These are phyloP conservation scores for Rhopalosiphum nymphaeae DNA, from an alignment of 2,888 invertebrate species.

Conservation along the genomic window DNA sequence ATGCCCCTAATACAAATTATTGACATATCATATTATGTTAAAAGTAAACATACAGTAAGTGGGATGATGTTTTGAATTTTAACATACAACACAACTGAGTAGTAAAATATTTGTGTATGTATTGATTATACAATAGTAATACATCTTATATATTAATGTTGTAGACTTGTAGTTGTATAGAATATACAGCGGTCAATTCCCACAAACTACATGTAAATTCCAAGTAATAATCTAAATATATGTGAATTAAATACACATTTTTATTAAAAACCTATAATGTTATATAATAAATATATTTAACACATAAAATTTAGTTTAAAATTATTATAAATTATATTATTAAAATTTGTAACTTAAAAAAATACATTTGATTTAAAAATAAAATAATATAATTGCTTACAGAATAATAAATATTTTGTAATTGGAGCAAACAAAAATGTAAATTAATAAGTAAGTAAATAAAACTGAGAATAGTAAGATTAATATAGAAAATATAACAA, in stretches of 20 bases:
- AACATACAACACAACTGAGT: neutral
- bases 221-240: neutral
- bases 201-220: neutral
- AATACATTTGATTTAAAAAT: too few species aligned
- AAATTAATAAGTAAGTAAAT: neutral
- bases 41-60: neutral
- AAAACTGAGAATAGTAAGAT: neutral
- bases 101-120: neutral
- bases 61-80: neutral
- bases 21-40: neutral
- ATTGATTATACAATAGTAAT: neutral
- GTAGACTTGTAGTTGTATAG: too few species aligned
- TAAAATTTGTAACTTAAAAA: too few species aligned
- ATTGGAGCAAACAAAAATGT: too few species aligned
- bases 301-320: too few species aligned
- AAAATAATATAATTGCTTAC: too few species aligned
- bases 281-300: too few species aligned
- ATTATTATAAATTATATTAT: too few species aligned
- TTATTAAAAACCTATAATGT: too few species aligned
- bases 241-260: too few species aligned
- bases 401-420: too few species aligned
- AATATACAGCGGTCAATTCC: neutral
- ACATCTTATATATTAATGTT: neutral
- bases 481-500: neutral
- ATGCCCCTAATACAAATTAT: neutral